Percentiles rank a stretch among this genome's conserved stretches.
Evolutionary conservation across 2,888 invertebrate species (phyloP).

Genomic region (Melieria omissa): DNA sequence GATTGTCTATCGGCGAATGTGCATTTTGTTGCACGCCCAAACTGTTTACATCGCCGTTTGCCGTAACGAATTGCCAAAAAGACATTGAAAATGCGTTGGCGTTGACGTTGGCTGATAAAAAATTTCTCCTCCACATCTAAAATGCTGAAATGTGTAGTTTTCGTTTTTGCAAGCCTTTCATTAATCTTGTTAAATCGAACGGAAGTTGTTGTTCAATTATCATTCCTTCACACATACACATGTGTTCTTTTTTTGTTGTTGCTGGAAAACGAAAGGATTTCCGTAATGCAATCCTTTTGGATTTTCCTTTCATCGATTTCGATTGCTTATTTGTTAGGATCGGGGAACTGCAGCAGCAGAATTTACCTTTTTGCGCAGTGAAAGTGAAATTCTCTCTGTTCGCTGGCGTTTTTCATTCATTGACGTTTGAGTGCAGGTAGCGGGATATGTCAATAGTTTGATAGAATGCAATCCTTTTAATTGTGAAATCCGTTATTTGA

Average conservation of each 20-base stretch:
- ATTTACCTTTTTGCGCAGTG: neutral
- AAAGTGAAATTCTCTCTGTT: slow-evolving; percentile 15
- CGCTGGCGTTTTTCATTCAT: no score
- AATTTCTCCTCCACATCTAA: neutral
- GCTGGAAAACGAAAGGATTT: slow-evolving; percentile 58
- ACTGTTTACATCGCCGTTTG: slow-evolving; percentile 22
- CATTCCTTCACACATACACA: no score
- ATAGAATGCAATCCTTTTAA: slow-evolving; percentile 23
- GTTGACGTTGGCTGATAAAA: slow-evolving; percentile 6
- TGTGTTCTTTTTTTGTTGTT: neutral
- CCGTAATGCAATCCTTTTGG: slow-evolving; percentile 54
- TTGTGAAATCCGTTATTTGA: slow-evolving; percentile 28
- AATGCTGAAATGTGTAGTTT: slow-evolving; percentile 26
- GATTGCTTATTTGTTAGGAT: neutral
- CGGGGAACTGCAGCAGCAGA: neutral
- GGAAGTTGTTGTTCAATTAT: slow-evolving; percentile 11
- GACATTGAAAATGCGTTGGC: neutral
- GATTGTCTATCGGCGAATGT: slow-evolving; percentile 1
- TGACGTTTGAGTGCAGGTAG: neutral
- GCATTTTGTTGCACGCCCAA: neutral
- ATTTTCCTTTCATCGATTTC: neutral
- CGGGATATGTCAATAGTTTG: slow-evolving; percentile 3
- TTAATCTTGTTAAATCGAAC: slow-evolving; percentile 54
- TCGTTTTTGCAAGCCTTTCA: slow-evolving; percentile 52
- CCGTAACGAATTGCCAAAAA: slow-evolving; percentile 8